Percentiles rank a stretch among this genome's conserved stretches.
Evolutionary conservation across 1,140 invertebrate genomes (phyloP).

Genomic region (Sycobia sp.): DNA sequence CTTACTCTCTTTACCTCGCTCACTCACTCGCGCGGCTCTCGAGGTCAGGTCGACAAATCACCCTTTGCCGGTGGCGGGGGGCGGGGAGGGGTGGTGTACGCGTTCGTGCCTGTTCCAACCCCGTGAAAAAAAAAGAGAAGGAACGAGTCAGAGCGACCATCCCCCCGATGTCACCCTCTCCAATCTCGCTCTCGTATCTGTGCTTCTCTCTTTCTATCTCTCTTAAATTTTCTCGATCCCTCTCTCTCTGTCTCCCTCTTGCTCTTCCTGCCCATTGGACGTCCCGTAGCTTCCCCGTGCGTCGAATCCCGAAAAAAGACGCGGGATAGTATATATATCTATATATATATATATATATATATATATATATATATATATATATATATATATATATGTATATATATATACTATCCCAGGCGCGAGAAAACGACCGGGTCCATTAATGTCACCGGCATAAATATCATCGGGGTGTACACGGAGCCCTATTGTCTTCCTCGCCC

Average conservation of each 20-base stretch:
- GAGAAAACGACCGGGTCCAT: constrained; percentile 23
- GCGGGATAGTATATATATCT: too few relatives aligned
- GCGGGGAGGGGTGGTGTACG: constrained; percentile 24
- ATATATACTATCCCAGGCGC: too few relatives aligned
- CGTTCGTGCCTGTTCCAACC: constrained; percentile 28
- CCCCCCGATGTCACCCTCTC: constrained; percentile 24
- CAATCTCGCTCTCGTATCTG: neutral
- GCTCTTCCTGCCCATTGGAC: too few relatives aligned
- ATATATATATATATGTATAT: too few relatives aligned
- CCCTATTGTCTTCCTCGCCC: neutral
- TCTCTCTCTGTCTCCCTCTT: too few relatives aligned
- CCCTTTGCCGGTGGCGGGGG: constrained; percentile 51
- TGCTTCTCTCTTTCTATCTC: too few relatives aligned
- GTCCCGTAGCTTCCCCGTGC: too few relatives aligned
- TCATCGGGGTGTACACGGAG: constrained; percentile 4
- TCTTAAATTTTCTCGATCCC: too few relatives aligned
- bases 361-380: too few relatives aligned
- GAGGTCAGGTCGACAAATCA: constrained; percentile 62
- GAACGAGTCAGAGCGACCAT: constrained; percentile 35
- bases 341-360: too few relatives aligned
- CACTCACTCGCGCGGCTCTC: constrained; percentile 37
- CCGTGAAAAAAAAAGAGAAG: constrained; percentile 48
- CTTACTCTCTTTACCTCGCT: constrained; percentile 8
- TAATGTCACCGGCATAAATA: constrained; percentile 29
- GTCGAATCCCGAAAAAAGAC: constrained; percentile 36